Evolutionary conservation across 2,888 invertebrate species (phyloP), one percentile per base, ranked within the genome.

Genomic region (Drosophila mayaguana): DNA sequence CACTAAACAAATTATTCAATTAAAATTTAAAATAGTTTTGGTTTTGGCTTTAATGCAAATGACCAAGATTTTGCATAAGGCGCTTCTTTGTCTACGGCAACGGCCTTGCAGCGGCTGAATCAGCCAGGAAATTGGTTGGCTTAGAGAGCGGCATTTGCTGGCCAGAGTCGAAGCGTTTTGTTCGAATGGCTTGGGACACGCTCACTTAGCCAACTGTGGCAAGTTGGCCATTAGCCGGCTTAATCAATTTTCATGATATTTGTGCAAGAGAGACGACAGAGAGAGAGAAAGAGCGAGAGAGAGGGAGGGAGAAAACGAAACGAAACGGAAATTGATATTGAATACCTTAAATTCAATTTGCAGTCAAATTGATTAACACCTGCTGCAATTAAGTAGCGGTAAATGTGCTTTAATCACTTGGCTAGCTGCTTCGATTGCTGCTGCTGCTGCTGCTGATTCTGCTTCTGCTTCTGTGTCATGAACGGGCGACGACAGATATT

Each of bases 201-300:
- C 81, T 83, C 80, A 81, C 79, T 85, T 82, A 68, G 46, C 75
- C 63, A 85, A 80, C 75, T 68, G 66, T 72, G 77, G 64, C 80
- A 63, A 38, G 57, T 42, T 51, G 71, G 51, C 56, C 62, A 72
- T 78, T 69, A 82, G 51, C 20, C 34, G 50, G 50, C 51, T 43
- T 71, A 74, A 79, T 77, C 59, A 63, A 65, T 84, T 77, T 63
- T 40, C 48, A 59, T 66, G 51, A 56, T 46, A 57, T 22, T 57
- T 57, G 51, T 25, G 59, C 62, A 69, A 48, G n/a, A 45, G 14
- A 45, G 42, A 68, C 28, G n/a, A 45, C 2, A 45, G 42, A 46
- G 38, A 8, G 16, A 8, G 38, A n/a, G 38, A 16, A 7, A 38
- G 38, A 8, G 0, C 16, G 38, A 28, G 48, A 45, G 20, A 45